A percentile compares a stretch with the other conserved stretches of the same genome.
These are phyloP conservation scores for Chloromyia formosa DNA, from an alignment of 2,888 invertebrate genomes.

Conservation along the genomic window DNA sequence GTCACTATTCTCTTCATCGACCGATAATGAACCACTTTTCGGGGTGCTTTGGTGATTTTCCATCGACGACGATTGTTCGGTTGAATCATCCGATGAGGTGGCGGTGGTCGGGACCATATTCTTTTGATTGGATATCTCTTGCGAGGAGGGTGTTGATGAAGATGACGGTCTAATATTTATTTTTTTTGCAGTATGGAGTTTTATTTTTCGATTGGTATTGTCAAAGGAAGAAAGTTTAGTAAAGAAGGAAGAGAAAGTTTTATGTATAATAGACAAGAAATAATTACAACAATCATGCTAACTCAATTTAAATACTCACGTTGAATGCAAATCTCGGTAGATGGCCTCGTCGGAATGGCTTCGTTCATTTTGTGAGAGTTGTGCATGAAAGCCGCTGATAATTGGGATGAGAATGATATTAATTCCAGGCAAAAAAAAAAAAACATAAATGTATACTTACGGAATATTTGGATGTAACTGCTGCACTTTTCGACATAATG, in stretches of 20 bases:
- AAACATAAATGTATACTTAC: constrained; percentile 70
- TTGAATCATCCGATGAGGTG: constrained; percentile 8
- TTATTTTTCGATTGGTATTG: too few species aligned
- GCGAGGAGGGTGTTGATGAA: not conserved
- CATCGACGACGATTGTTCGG: constrained; percentile 10
- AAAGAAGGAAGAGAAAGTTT: not conserved
- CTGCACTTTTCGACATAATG: constrained; percentile 76
- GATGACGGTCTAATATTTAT: not conserved
- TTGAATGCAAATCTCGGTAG: constrained; percentile 82
- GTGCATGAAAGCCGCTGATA: constrained; percentile 82
- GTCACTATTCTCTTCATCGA: constrained; percentile 63
- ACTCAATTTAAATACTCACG: constrained; percentile 69
- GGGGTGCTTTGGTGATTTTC: constrained; percentile 48
- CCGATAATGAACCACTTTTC: constrained; percentile 60
- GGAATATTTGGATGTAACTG: constrained; percentile 68
- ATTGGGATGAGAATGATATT: constrained; percentile 14
- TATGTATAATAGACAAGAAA: not conserved
- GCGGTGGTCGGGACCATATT: not conserved
- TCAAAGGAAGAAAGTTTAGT: not conserved
- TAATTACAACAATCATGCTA: not conserved
- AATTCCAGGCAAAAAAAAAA: not conserved
- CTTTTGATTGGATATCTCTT: constrained; percentile 3
- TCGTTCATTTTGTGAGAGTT: constrained; percentile 67
- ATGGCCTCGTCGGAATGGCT: constrained; percentile 85
- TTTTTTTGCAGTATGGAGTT: too few species aligned